Percentiles rank a stretch among this genome's conserved stretches.
Evolutionary conservation across 2,888 invertebrate genomes (phyloP).

Genomic region (Linnaemya tessellans): DNA sequence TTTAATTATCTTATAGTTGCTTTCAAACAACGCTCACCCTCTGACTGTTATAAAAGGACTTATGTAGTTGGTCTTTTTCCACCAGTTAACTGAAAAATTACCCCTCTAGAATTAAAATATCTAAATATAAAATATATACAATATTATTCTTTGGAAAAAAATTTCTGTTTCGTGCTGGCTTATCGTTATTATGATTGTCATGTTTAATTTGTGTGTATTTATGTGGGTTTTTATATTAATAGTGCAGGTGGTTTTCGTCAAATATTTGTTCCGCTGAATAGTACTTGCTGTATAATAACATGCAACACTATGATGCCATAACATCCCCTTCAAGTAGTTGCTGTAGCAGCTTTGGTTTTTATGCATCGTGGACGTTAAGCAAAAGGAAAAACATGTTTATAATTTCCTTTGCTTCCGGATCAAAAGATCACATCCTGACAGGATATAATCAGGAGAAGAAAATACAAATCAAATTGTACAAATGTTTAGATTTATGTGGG

Average conservation of each 20-base stretch:
- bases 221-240: conserved; percentile 48
- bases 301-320: conserved; percentile 76
- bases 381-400: conserved; percentile 68
- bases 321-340: conserved; percentile 63
- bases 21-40: background rate
- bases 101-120: conserved; percentile 31
- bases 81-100: background rate
- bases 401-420: conserved; percentile 82
- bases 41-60: background rate
- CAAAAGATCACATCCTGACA: conserved; percentile 82
- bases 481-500: conserved; percentile 71
- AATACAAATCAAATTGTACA: conserved; percentile 53
- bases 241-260: conserved; percentile 77
- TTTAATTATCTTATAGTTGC: background rate
- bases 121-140: conserved; percentile 33
- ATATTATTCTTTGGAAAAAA: conserved; percentile 18
- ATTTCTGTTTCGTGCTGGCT: conserved; percentile 41
- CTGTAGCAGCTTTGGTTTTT: conserved; percentile 23
- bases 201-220: conserved; percentile 57
- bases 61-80: conserved; percentile 2
- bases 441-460: conserved; percentile 78
- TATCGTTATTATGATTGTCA: conserved; percentile 48
- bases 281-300: conserved; percentile 49
- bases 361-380: conserved; percentile 38
- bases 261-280: conserved; percentile 71